Conservation (phyloP, 1,140 invertebrate genomes). For the Notospermus geniculatus region DNA sequence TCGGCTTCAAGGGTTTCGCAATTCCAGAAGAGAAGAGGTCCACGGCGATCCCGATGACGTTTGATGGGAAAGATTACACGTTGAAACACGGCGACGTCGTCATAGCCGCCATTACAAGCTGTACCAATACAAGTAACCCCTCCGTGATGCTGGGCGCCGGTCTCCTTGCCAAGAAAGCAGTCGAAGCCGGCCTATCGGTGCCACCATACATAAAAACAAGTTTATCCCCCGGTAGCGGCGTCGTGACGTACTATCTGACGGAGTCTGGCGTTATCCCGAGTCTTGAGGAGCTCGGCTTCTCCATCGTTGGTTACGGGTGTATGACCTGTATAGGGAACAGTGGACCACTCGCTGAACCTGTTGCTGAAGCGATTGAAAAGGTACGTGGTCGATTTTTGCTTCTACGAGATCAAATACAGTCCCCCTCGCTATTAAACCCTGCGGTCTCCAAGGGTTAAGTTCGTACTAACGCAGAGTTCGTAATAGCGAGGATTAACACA, state of each 20-base stretch:
- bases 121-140: slow-evolving; percentile 97
- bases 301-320: slow-evolving; percentile 93
- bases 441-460: no score
- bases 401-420: no score
- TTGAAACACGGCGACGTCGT: slow-evolving; percentile 91
- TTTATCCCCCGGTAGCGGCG: slow-evolving; percentile 93
- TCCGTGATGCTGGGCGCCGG: slow-evolving; percentile 94
- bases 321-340: slow-evolving; percentile 99
- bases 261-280: slow-evolving; percentile 84
- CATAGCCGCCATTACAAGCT: slow-evolving; percentile 95
- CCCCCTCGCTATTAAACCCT: no score
- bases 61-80: slow-evolving; percentile 77
- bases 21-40: slow-evolving; percentile 69
- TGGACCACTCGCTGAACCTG: slow-evolving; percentile 86
- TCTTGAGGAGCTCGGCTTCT: slow-evolving; percentile 85
- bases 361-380: slow-evolving; percentile 91
- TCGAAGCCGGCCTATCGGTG: slow-evolving; percentile 84
- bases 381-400: slow-evolving; percentile 54
- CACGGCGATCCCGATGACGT: slow-evolving; percentile 72
- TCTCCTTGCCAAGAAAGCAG: slow-evolving; percentile 91
- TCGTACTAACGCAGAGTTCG: no score
- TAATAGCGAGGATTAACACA: no score
- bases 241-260: slow-evolving; percentile 93
- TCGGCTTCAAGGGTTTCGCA: slow-evolving; percentile 94
- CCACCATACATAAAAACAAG: slow-evolving; percentile 95